Evolutionary conservation across 2,113 vertebrate genomes (phyloP).

Genomic region (Lepus europaeus): DNA sequence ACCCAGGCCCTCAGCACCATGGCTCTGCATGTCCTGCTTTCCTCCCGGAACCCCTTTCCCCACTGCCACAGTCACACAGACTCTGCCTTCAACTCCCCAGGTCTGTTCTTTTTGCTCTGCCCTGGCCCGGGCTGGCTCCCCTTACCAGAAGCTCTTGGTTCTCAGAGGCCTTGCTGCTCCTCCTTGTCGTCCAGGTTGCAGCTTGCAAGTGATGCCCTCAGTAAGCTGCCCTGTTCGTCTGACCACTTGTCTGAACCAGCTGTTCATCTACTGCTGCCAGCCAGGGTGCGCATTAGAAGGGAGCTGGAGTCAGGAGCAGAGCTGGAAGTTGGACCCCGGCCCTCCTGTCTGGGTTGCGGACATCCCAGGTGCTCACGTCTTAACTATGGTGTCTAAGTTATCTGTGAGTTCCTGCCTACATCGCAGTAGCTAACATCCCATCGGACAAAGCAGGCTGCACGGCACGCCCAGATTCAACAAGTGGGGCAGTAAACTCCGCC

Average conservation of each 20-base stretch:
- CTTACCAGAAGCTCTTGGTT: neutral
- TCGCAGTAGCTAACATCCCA: neutral
- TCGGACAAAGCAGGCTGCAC: neutral
- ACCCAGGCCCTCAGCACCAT: rapidly evolving
- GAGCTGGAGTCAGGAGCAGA: too few species aligned
- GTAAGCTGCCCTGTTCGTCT: neutral
- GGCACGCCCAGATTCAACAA: neutral
- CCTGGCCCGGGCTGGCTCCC: neutral
- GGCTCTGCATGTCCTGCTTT: neutral
- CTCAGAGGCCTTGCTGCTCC: neutral
- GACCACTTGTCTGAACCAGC: too few species aligned
- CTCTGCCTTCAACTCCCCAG: neutral
- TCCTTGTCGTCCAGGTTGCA: neutral
- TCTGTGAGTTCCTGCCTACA: neutral
- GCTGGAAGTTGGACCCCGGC: too few species aligned
- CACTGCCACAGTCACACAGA: rapidly evolving
- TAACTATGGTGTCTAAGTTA: too few species aligned
- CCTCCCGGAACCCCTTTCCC: too few species aligned
- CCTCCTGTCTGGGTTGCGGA: too few species aligned
- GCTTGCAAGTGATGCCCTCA: neutral
- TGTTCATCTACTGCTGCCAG: too few species aligned
- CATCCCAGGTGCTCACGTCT: too few species aligned
- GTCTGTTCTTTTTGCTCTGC: neutral
- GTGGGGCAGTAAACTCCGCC: too few species aligned
- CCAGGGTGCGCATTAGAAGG: too few species aligned